phyloP scores from a whole-genome alignment of 2,888 invertebrate species.

The Drosophila setosimentum region DNA sequence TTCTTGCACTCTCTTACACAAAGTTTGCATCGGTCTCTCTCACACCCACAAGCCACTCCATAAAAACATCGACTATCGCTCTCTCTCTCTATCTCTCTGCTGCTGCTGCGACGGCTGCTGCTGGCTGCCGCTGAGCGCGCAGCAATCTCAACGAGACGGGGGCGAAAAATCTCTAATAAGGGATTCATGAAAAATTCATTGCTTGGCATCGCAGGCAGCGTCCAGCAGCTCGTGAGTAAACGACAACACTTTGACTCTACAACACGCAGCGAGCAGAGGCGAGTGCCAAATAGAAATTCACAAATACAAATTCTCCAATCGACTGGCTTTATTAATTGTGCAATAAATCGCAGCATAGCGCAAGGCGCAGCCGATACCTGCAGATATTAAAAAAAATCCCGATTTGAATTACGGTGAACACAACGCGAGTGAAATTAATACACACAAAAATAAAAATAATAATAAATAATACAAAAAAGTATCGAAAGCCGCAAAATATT shows the following conservation, averaged over 20 bases:
- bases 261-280: constrained; percentile 74
- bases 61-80: neutral
- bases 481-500: constrained; percentile 42
- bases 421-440: constrained; percentile 58
- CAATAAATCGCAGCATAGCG: constrained; percentile 51
- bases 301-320: constrained; percentile 1
- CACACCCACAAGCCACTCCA: neutral
- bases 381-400: constrained; percentile 4
- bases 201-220: constrained; percentile 72
- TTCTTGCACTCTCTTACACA: neutral
- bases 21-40: neutral
- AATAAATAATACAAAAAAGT: neutral
- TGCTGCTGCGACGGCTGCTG: neutral
- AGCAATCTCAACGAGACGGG: constrained; percentile 69
- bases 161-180: constrained; percentile 76
- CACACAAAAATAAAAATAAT: neutral
- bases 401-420: constrained; percentile 7
- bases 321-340: constrained; percentile 51
- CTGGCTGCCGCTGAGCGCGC: constrained; percentile 53
- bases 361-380: constrained; percentile 30
- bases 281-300: constrained; percentile 27
- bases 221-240: constrained; percentile 82
- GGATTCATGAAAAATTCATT: constrained; percentile 83
- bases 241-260: constrained; percentile 83
- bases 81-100: constrained; percentile 19